phyloP scores from a whole-genome alignment of 2,113 vertebrate genomes.

The Passer montanus region DNA sequence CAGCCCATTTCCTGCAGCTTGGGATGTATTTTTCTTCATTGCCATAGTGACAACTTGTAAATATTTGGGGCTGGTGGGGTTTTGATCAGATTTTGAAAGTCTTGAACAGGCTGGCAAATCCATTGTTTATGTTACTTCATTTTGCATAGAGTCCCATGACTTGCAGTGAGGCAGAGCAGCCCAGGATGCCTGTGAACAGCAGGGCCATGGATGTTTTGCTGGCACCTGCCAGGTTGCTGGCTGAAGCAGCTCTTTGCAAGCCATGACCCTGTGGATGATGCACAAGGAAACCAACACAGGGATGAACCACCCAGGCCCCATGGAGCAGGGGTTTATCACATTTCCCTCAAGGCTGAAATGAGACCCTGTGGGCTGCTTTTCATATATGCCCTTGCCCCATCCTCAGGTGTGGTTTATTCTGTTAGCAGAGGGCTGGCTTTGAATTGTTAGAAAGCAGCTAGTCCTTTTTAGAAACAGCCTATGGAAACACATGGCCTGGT shows the following conservation, averaged over 20 bases:
- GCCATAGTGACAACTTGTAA: background rate
- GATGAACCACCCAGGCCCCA: background rate
- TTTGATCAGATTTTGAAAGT: slow-evolving; percentile 8
- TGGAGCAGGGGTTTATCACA: background rate
- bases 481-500: background rate
- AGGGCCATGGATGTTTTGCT: rapidly evolving
- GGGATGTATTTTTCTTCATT: slow-evolving; percentile 35
- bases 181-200: background rate
- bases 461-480: background rate
- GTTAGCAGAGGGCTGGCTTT: background rate
- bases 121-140: background rate
- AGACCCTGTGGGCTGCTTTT: background rate
- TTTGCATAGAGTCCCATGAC: background rate
- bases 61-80: background rate
- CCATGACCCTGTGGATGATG: background rate
- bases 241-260: background rate
- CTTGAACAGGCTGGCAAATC: slow-evolving; percentile 11
- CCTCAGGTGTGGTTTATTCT: background rate
- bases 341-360: background rate
- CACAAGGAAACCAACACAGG: background rate
- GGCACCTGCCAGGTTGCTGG: no score
- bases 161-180: background rate
- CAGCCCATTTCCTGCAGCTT: background rate
- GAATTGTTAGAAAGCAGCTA: background rate
- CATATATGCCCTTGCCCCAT: background rate